A percentile compares a stretch with the other conserved stretches of the same genome.
These are phyloP conservation scores for Tiphia femorata DNA, from an alignment of 2,888 invertebrate genomes.

Conservation along the genomic window DNA sequence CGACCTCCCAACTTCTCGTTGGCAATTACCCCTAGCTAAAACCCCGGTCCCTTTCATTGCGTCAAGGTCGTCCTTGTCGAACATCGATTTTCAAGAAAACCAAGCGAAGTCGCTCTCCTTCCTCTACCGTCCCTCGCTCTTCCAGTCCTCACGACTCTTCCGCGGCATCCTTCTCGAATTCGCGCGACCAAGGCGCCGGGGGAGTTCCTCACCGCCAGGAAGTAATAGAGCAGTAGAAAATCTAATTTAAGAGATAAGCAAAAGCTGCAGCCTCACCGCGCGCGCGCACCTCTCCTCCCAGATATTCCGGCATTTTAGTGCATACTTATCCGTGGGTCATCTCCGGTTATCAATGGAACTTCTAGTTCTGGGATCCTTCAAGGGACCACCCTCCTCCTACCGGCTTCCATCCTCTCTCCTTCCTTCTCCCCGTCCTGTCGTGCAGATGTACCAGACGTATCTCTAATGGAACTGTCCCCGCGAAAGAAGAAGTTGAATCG, in stretches of 20 bases:
- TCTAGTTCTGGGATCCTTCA: constrained; percentile 20
- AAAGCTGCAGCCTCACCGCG: constrained; percentile 11
- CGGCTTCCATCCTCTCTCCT: no score
- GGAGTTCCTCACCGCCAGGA: constrained; percentile 8
- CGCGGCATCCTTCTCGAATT: neutral
- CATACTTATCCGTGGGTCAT: constrained; percentile 35
- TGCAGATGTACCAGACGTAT: constrained; percentile 20
- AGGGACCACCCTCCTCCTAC: no score
- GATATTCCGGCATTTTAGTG: constrained; percentile 29
- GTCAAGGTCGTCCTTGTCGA: constrained; percentile 1
- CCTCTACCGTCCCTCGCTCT: neutral
- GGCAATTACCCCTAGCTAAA: no score
- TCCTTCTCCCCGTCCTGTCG: no score
- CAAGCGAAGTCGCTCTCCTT: no score
- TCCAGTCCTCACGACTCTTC: no score
- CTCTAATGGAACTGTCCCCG: constrained; percentile 14
- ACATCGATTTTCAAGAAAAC: neutral
- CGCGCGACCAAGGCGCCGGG: no score
- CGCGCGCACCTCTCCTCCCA: no score
- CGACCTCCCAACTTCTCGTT: no score
- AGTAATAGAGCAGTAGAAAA: constrained; percentile 25
- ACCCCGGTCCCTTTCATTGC: neutral
- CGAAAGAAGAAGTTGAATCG: constrained; percentile 2
- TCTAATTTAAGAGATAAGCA: constrained; percentile 44
- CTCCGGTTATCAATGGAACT: constrained; percentile 33